phyloP scores from a whole-genome alignment of 2,888 invertebrate genomes.

The Aplocera efformata region DNA sequence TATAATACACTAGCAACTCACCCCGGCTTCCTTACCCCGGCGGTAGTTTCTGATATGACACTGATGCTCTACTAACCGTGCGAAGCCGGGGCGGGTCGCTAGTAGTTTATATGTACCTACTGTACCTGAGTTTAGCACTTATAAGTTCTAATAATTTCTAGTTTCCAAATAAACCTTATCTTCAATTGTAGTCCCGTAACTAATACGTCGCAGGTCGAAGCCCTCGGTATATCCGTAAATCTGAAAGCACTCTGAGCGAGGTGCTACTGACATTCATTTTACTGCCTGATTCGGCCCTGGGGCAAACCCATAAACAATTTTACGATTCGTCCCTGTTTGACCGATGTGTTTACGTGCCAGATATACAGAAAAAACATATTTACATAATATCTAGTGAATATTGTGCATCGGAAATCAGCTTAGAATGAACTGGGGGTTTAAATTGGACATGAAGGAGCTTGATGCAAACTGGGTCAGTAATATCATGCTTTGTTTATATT shows the following conservation, averaged over 20 bases:
- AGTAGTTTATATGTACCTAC: no score
- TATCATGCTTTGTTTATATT: no score
- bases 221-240: conserved; percentile 27
- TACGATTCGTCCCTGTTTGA: conserved; percentile 41
- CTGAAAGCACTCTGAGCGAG: conserved; percentile 33
- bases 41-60: no score
- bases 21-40: no score
- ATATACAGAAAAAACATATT: conserved; percentile 27
- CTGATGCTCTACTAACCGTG: no score
- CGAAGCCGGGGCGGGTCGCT: no score
- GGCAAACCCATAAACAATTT: conserved; percentile 44
- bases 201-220: not conserved
- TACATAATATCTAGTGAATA: conserved; percentile 14
- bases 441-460: not conserved
- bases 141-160: no score
- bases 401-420: conserved; percentile 19
- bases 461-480: not conserved
- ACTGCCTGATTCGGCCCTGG: conserved; percentile 32
- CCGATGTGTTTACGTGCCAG: conserved; percentile 34
- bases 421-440: not conserved
- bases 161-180: no score
- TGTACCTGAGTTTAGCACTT: no score
- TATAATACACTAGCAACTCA: no score
- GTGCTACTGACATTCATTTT: conserved; percentile 47
- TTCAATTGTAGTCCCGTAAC: conserved; percentile 1